phyloP scores from a whole-genome alignment of 2,113 vertebrate genomes.

The Varanus salvator region DNA sequence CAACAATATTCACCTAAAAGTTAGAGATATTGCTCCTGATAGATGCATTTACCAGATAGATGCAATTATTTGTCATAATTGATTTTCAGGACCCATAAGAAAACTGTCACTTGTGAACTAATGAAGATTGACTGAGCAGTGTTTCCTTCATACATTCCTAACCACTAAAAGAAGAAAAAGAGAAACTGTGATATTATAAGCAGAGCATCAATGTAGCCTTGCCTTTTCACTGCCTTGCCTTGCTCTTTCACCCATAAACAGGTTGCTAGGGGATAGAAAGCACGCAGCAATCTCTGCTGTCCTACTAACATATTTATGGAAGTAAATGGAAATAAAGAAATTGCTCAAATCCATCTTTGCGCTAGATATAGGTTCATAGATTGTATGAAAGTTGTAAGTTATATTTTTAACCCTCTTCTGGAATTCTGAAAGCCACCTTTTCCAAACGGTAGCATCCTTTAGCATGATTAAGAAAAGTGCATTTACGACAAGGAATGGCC shows the following conservation, averaged over 20 bases:
- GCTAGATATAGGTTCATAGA: neutral
- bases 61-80: neutral
- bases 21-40: neutral
- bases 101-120: neutral
- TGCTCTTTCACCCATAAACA: conserved; percentile 1
- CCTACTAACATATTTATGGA: neutral
- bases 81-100: neutral
- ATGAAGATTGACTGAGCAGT: conserved; percentile 5
- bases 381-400: neutral
- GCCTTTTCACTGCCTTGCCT: neutral
- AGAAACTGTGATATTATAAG: neutral
- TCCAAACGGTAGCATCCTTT: neutral
- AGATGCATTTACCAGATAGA: neutral
- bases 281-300: neutral
- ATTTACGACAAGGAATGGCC: neutral
- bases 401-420: neutral
- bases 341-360: neutral
- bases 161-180: neutral
- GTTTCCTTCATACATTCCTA: neutral
- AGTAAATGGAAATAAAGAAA: neutral
- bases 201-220: neutral
- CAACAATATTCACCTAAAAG: neutral
- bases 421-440: neutral
- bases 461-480: neutral
- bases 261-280: neutral